Base-by-base conservation (phyloP, 2,797 vertebrate species). In the Phrynocephalus vlangalii region DNA sequence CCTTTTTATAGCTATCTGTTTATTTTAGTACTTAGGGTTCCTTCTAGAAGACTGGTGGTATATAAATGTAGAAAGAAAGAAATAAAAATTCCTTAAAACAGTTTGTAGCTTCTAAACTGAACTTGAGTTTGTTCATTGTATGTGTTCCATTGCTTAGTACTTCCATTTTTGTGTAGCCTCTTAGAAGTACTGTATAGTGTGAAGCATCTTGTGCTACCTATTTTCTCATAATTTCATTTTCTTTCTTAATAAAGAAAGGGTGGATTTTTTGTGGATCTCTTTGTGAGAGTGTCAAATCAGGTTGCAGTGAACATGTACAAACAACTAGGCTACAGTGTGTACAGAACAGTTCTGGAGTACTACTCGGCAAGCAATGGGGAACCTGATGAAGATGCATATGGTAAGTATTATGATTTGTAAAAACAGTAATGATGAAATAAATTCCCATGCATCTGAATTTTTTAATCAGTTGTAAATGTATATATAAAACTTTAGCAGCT, bases 241-340 rank as follows among this genome's bases (percentile, higher is more conserved):
- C 87, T 83, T 70, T 18, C 90, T 87, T 88, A 30, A 63, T 87
- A 93, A 94, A 99, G 98, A 95, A 99, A 99, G 93, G 99, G 98
- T 18, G 99, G 98, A 5, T 99, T 99, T 97, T 99, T 99, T 28
- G 98, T 99, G 1, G 98, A 99, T 89, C 98, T 99, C 44, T 99
- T 99, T 30, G 98, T 99, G 72, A 97, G 98, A 75, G 98, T 99
- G 1, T 99, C 99, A 79, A 99, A 99, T 95, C 98, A 99, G 89
- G 99, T 99, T 88, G 98, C 99, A 0, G 99, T 99, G 67, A 99
- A 98, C 95, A 99, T 99, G 98, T 99, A 99, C 93, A 98, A 98
- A 82, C 98, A 98, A 86, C 93, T 99, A 48, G 98, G 98, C 90
- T 99, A 99, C 97, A 99, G 98, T 0, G 98, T 99, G 2, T 99